Evolutionary conservation across 2,888 invertebrate genomes (phyloP), one percentile per base, ranked within the genome.

Genomic region (Barypeithes pellucidus): DNA sequence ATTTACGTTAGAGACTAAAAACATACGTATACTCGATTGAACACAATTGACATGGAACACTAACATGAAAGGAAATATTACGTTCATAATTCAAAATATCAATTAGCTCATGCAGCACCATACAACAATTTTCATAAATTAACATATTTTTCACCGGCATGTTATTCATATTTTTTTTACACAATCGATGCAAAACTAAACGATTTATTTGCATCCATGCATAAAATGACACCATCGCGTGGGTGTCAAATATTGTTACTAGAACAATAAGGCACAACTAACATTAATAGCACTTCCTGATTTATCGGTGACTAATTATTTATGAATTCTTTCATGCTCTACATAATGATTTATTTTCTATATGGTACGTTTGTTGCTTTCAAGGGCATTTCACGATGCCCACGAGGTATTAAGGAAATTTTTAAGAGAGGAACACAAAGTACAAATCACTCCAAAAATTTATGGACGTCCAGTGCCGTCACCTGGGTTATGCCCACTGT

Each of bases 271-370:
- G 18, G 47, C 12, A 63, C 36, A 50, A 50, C 47, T 36, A 36
- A 20, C 24, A 18, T 18, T 39, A 50, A 47, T 36, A 36, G 12
- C 24, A 36, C 16, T 59, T 62, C 62, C 63, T 14, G 63, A 63
- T 63, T 36, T 33, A 50, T 63, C 66, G 61, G 18, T 68, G 68
- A 68, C 68, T 68, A 68, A 68, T 68, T 67, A 50, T 61, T 61
- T 45, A 50, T 41, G 45, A 50, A 68, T 54, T 68, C 50, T 18
- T 68, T 68, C 39, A 47, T 39, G 68, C 68, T 68, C 68, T 68
- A 68, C 22, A 68, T 61, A 68, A 18, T 22, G 47, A n/a, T 45
- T 68, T 43, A 11, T 67, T 36, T 67, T 50, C 14, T 52, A 45
- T 29, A 4, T 24, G 24, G 2, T 24, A 24, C 50, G 67, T 36